Percentiles rank a stretch among this genome's conserved stretches.
phyloP scores from a whole-genome alignment of 2,113 vertebrate species.

The Syngnathus floridae region DNA sequence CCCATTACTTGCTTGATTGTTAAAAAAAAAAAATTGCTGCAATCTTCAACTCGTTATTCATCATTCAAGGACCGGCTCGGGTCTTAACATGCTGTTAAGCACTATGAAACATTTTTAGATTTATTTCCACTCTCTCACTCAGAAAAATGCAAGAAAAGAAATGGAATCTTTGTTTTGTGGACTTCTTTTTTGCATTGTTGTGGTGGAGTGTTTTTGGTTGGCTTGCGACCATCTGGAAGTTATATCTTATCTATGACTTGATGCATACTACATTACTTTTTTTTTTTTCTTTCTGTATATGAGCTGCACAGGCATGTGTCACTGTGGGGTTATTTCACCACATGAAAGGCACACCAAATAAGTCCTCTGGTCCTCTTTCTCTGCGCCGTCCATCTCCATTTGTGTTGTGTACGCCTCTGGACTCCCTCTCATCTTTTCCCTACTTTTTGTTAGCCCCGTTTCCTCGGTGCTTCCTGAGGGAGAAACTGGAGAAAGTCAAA shows the following conservation, averaged over 20 bases:
- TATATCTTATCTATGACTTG: constrained; percentile 38
- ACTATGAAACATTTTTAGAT: background rate
- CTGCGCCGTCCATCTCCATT: constrained; percentile 5
- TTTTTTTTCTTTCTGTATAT: constrained; percentile 19
- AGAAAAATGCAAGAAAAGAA: too few species aligned
- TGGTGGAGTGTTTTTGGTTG: constrained; percentile 11
- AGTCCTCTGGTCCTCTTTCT: constrained; percentile 17
- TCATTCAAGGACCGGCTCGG: background rate
- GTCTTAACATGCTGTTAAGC: background rate
- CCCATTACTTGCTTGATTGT: background rate
- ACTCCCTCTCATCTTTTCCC: constrained; percentile 26
- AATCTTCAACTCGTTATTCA: background rate
- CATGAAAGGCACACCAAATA: constrained; percentile 43
- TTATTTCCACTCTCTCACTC: too few species aligned
- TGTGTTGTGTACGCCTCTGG: constrained; percentile 11
- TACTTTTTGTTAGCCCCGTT: constrained; percentile 1
- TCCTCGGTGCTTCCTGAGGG: constrained; percentile 28
- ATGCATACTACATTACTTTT: constrained; percentile 34
- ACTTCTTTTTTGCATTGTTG: constrained; percentile 17
- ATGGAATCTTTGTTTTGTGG: background rate
- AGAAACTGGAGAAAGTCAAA: constrained; percentile 41
- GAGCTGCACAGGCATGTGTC: constrained; percentile 8
- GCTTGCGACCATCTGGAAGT: constrained; percentile 40
- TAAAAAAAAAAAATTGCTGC: background rate
- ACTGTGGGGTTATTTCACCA: constrained; percentile 38